Evolutionary conservation across 2,113 vertebrate genomes (phyloP).

Genomic region (Marmota flaviventris): DNA sequence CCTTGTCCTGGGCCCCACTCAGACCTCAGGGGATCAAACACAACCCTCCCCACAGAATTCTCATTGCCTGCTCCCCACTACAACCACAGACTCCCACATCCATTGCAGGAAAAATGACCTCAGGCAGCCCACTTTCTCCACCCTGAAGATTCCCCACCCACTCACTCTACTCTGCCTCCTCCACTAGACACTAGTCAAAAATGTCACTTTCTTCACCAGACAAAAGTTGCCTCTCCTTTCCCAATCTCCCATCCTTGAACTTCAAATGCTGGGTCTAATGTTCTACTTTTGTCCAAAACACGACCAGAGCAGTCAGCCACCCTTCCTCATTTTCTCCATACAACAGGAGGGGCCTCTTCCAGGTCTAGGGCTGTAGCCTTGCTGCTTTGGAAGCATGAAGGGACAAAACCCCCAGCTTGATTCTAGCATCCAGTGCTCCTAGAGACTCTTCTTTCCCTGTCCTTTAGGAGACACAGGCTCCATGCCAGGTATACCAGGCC

Average conservation of each 20-base stretch:
- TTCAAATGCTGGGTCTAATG: background rate
- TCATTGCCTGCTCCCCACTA: background rate
- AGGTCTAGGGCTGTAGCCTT: background rate
- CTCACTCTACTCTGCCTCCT: background rate
- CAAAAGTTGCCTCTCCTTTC: background rate
- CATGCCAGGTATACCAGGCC: background rate
- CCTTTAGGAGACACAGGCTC: constrained; percentile 67
- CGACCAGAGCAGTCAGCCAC: background rate
- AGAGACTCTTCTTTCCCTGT: background rate
- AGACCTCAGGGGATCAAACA: background rate
- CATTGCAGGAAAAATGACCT: background rate
- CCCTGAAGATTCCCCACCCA: too few relatives aligned
- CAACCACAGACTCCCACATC: background rate
- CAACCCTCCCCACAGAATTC: background rate
- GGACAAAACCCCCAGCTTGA: background rate
- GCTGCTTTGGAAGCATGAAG: background rate
- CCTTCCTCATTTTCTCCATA: background rate
- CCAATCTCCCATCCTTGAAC: background rate
- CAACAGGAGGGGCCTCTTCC: background rate
- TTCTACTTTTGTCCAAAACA: background rate
- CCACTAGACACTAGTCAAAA: background rate
- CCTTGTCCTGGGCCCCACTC: background rate
- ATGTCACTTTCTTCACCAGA: background rate
- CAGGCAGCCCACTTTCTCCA: background rate
- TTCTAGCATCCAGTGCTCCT: background rate